Conservation (phyloP, 2,797 vertebrate species). For the Sternarchorhynchus goeldii region DNA sequence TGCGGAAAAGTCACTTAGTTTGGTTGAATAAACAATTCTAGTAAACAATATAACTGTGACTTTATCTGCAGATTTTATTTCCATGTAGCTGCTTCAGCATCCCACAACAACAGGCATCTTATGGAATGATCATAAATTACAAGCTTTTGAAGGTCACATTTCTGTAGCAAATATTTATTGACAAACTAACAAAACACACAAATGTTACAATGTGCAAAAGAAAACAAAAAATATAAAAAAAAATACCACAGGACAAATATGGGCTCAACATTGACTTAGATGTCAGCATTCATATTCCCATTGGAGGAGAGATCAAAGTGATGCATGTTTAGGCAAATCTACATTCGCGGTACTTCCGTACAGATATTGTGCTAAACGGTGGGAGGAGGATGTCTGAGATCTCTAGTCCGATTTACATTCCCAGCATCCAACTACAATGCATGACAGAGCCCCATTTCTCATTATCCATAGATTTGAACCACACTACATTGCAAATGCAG, state of each 20-base stretch:
- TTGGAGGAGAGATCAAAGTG: constrained; percentile 18
- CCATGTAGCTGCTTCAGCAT: too few relatives aligned
- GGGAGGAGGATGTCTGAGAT: background rate
- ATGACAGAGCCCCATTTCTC: background rate
- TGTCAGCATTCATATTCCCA: constrained; percentile 13
- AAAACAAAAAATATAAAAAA: constrained; percentile 9
- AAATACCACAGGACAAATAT: constrained; percentile 29
- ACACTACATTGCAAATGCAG: constrained; percentile 31
- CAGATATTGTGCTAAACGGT: background rate
- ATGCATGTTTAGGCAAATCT: constrained; percentile 11
- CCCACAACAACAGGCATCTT: too few relatives aligned
- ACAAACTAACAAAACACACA: constrained; percentile 58
- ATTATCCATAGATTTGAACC: constrained; percentile 26
- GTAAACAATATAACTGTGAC: too few relatives aligned
- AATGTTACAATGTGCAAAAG: constrained; percentile 68
- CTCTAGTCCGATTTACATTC: background rate
- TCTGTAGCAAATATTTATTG: constrained; percentile 57
- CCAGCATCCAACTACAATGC: background rate
- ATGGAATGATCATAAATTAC: background rate
- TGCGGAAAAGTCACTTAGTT: too few relatives aligned
- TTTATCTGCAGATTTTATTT: too few relatives aligned
- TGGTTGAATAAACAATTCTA: too few relatives aligned
- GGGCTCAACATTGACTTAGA: constrained; percentile 31
- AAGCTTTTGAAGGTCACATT: constrained; percentile 24
- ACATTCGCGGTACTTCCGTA: constrained; percentile 12